A percentile compares a stretch with the other conserved stretches of the same genome.
Conservation (phyloP, 2,888 invertebrate genomes). For the Eueremaeus valkanovi region DNA sequence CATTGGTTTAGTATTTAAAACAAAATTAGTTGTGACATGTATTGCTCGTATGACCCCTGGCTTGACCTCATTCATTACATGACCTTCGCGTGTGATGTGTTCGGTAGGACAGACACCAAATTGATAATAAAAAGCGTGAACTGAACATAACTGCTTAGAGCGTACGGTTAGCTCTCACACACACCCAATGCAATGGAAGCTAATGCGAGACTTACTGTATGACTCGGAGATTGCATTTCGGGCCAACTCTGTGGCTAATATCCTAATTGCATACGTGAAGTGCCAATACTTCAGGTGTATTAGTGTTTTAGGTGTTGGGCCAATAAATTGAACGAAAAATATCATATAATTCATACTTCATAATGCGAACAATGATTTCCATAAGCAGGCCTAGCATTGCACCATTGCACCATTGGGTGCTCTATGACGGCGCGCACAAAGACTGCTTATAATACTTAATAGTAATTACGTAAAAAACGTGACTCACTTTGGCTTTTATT, state of each 20-base stretch:
- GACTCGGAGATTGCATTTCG: neutral
- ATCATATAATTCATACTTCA: neutral
- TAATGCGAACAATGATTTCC: neutral
- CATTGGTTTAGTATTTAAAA: conserved; percentile 8
- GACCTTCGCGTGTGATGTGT: conserved; percentile 1
- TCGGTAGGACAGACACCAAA: conserved; percentile 1
- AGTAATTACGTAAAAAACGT: neutral
- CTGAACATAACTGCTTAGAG: neutral
- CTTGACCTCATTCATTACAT: conserved; percentile 15
- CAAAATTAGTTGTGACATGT: conserved; percentile 14
- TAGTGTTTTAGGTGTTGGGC: conserved; percentile 1
- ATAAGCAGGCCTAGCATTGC: too few relatives aligned
- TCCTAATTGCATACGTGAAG: neutral
- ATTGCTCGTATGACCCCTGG: neutral
- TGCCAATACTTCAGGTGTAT: neutral
- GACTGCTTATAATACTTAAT: neutral
- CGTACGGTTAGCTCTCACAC: neutral
- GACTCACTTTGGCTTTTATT: conserved; percentile 16
- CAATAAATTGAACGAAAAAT: conserved; percentile 6
- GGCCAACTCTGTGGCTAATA: conserved; percentile 17
- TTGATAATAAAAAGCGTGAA: conserved; percentile 26
- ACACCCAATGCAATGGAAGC: neutral
- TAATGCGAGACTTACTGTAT: neutral
- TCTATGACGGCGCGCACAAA: conserved; percentile 4
- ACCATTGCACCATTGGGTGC: neutral